Evolutionary conservation across 2,113 vertebrate genomes (phyloP), one percentile per base, ranked within the genome.

Genomic region (Cheirogaleus medius): DNA sequence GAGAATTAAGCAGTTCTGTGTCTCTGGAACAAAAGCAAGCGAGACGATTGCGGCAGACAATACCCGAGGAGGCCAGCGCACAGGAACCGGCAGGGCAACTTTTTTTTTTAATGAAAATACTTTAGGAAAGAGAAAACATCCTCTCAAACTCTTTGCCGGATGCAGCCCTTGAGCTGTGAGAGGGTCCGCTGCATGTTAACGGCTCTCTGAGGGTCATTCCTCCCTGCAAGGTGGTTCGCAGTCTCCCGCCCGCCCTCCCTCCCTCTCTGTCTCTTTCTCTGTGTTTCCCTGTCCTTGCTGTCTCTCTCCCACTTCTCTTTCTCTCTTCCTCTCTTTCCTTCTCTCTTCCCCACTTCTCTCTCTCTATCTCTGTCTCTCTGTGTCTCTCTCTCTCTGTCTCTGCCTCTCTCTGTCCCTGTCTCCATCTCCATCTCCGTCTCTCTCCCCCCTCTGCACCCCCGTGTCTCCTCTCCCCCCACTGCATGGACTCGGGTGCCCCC

Each of bases 1-100:
- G 86, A 94, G 87, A 95, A 92, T 90, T 74, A 89, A 91, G 76
- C 69, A 74, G 68, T 78, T 49, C 63, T 87, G 74, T 83, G 87
- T 87, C 83, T 91, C 84, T 90, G 90, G 58, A 83, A 83, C 92
- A 88, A 91, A 64, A 78, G 92, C 64, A 42, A 69, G 85, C 14
- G 92, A 88, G 63, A n/a, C n/a, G 5, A 1, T 5, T 5, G 13
- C 8, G 3, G 44, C 32, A 10, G 39, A 2, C 0, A 8, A 3
- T 13, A 4, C 47, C 86, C 3, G 0, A 74, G 86, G 73, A 71
- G 91, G 42, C 68, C 39, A 0, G 34, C 1, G 0, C 58, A 4
- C 25, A 52, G 18, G 66, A 12, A 8, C 39, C 74, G 15, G 85
- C 6, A 3, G 0, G 9, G 54, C 42, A 21, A 49, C 77, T 68